Percentiles rank a stretch among this genome's conserved stretches.
Conservation (phyloP, 2,797 vertebrate genomes). For the Lepidocolaptes lacrymiger region DNA sequence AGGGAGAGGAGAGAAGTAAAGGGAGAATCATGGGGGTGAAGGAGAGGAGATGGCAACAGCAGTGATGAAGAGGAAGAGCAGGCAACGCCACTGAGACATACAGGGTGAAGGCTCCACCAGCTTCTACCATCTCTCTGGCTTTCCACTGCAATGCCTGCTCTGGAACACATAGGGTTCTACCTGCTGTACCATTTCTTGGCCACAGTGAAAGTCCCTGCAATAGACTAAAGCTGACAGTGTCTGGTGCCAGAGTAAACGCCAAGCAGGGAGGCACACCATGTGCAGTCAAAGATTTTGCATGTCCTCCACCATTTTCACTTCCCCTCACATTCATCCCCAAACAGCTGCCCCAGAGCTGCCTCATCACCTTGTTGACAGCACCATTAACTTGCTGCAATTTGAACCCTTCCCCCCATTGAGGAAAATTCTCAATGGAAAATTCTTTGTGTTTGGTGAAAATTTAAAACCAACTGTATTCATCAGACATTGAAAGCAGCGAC, state of each 20-base stretch:
- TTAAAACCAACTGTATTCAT: neutral
- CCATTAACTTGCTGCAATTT: neutral
- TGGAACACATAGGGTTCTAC: neutral
- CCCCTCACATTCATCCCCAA: neutral
- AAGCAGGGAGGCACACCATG: neutral
- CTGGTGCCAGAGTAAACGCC: fast-evolving
- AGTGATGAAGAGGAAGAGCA: neutral
- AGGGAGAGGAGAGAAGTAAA: neutral
- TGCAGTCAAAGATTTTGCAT: neutral
- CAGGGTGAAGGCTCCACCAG: neutral
- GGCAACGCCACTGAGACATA: fast-evolving
- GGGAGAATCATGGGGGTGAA: fast-evolving
- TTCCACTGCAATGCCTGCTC: neutral
- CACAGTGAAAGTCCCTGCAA: neutral
- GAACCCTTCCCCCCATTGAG: neutral
- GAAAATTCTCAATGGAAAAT: neutral
- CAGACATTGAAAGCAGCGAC: neutral
- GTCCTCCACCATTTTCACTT: fast-evolving
- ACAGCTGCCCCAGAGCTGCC: neutral
- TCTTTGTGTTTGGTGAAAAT: neutral
- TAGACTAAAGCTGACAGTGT: neutral
- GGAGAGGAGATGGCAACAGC: neutral
- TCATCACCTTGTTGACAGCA: neutral
- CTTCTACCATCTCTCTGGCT: neutral
- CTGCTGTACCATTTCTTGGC: neutral